These are phyloP conservation scores for Chlorocebus sabaeus DNA, from an alignment of 2,113 vertebrate species.

Conservation along the genomic window DNA sequence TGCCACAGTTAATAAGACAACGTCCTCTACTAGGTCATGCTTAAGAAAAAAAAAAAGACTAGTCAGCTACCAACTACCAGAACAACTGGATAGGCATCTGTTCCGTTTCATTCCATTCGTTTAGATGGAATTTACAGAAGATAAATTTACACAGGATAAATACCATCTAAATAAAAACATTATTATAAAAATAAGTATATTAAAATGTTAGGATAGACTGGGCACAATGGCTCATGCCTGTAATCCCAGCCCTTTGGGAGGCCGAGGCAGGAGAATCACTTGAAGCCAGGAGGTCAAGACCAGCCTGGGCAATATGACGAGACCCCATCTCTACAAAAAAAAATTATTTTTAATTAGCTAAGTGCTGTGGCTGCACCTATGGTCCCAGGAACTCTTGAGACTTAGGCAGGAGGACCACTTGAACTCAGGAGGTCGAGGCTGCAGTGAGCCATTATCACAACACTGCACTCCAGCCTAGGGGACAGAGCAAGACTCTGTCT, in stretches of 20 bases:
- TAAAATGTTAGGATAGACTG: neutral
- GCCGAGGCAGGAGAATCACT: neutral
- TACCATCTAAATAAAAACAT: neutral
- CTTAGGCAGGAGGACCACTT: neutral
- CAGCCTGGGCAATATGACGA: neutral
- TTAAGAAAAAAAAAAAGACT: neutral
- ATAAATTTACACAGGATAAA: neutral
- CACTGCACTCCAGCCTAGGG: too few species aligned
- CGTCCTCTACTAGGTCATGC: neutral
- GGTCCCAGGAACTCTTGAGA: neutral
- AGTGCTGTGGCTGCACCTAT: neutral
- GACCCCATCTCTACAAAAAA: neutral
- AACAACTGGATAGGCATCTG: neutral
- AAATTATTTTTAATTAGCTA: neutral
- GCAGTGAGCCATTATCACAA: too few species aligned
- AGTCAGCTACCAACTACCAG: neutral
- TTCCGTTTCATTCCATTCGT: too few species aligned
- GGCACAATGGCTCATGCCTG: neutral
- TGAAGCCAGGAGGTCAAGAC: neutral
- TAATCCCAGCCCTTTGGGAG: neutral
- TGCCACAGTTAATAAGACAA: neutral
- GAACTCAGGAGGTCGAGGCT: neutral
- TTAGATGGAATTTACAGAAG: neutral
- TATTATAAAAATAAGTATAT: neutral
- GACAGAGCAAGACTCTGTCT: neutral